These are phyloP conservation scores for Cyclargus thomasi DNA, from an alignment of 1,140 invertebrate species.

Conservation along the genomic window DNA sequence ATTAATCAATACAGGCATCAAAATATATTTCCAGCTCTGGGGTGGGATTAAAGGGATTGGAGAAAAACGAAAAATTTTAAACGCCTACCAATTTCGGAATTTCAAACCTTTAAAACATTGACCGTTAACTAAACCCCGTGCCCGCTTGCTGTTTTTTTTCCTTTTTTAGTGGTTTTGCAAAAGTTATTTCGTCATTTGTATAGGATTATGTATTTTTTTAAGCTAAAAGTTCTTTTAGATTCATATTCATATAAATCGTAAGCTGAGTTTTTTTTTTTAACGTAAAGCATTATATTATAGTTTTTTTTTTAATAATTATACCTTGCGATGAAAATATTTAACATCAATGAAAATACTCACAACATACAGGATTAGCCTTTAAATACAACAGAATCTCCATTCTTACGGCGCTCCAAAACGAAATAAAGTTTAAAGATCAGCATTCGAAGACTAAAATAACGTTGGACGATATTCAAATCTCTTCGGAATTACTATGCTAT, in stretches of 20 bases:
- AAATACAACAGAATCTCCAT: conserved; percentile 32
- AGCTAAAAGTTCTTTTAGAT: no score
- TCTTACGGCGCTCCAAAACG: conserved; percentile 47
- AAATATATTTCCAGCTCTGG: not conserved
- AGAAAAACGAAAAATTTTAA: not conserved
- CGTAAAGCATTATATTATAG: no score
- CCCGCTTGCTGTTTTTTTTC: not conserved
- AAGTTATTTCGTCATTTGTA: not conserved
- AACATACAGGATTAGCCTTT: not conserved
- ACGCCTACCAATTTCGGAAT: not conserved
- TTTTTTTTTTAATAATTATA: no score
- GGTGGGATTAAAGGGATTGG: not conserved
- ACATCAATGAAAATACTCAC: not conserved
- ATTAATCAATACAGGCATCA: not conserved
- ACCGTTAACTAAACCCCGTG: not conserved
- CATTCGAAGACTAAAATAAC: conserved; percentile 64
- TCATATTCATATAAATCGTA: no score
- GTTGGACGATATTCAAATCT: conserved; percentile 72
- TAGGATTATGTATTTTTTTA: not conserved
- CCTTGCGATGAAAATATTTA: not conserved
- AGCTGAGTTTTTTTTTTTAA: no score
- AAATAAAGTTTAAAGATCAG: conserved; percentile 62
- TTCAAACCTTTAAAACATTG: not conserved
- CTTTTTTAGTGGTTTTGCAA: not conserved
- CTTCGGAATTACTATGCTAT: conserved; percentile 68